phyloP scores from a whole-genome alignment of 2,888 invertebrate species.

The Ariolimax columbianus region DNA sequence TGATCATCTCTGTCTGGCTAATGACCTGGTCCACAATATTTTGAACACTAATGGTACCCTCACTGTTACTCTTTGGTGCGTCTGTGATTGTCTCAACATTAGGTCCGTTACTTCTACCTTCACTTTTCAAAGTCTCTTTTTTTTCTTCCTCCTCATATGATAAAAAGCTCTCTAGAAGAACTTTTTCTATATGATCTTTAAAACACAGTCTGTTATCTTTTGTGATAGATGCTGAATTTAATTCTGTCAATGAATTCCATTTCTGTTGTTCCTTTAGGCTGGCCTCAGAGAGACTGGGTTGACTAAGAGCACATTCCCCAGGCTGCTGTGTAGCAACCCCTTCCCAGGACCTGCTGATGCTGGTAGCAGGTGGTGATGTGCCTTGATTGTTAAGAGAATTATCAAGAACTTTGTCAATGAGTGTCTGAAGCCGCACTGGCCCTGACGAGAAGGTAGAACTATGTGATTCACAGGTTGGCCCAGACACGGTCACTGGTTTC shows the following conservation, averaged over 20 bases:
- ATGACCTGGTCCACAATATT: slow-evolving; percentile 67
- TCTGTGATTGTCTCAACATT: neutral
- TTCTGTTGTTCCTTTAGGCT: slow-evolving; percentile 4
- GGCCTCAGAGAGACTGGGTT: neutral
- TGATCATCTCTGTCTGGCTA: slow-evolving; percentile 61
- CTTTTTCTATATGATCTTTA: slow-evolving; percentile 68
- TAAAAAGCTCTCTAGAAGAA: slow-evolving; percentile 64
- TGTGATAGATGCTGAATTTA: neutral
- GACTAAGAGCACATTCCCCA: neutral
- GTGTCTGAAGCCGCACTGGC: slow-evolving; percentile 60
- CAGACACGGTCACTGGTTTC: slow-evolving; percentile 7
- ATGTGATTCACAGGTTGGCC: no score
- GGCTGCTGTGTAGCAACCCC: neutral
- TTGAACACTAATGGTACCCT: slow-evolving; percentile 62
- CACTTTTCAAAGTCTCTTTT: slow-evolving; percentile 27
- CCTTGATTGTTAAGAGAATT: slow-evolving; percentile 59
- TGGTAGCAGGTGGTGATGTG: neutral
- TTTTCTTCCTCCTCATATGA: slow-evolving; percentile 54
- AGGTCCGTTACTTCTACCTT: neutral
- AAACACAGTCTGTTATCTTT: slow-evolving; percentile 57
- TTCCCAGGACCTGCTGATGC: neutral
- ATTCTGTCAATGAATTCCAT: neutral
- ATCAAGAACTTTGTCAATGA: slow-evolving; percentile 70
- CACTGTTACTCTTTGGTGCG: slow-evolving; percentile 3
- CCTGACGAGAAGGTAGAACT: neutral